Evolutionary conservation across 2,797 vertebrate genomes (phyloP), one percentile per base, ranked within the genome.

Genomic region (Balearica regulorum): DNA sequence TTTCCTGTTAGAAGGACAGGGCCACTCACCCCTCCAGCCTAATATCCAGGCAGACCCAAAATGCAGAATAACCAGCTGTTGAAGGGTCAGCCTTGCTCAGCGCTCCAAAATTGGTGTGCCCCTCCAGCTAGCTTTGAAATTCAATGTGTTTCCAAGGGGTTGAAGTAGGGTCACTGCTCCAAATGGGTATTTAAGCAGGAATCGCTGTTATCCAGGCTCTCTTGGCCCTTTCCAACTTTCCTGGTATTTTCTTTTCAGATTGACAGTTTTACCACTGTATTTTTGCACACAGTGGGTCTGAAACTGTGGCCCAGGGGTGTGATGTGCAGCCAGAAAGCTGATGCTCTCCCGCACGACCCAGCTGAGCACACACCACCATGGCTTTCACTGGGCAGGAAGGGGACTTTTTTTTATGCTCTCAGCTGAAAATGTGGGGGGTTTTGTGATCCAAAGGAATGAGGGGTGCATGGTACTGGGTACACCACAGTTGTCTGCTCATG

Each of bases 21-120:
- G 41, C 15, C 16, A 20, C 37, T n/a, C 9, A 11, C 13, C 15
- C n/a, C 54, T 84, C n/a, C 58, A 28, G 29, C 18, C 57, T 33
- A 2, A 12, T 28, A 43, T 65, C 39, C 39, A 26, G 11, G 7
- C 28, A 54, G 53, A 58, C 10, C 24, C 46, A 24, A 54, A 26
- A 3, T 0, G 2, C 20, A 33, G 13, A n/a, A 37, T 22, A 62
- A 54, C 28, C 8, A 7, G 1, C 41, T 79, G 16, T 11, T 61
- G n/a, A n/a, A 24, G 29, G 20, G 7, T 51, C 17, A 15, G 20
- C 72, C 21, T 51, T 48, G 25, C 49, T 62, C 13, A 1, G 6
- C 0, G 3, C 48, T 48, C 61, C 31, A 31, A 55, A 90, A 60
- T 4, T 5, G 4, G 1, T 0, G 0, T 11, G 35, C 17, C 43